Percentiles rank a stretch among this genome's conserved stretches.
Conservation (phyloP, 2,888 invertebrate genomes). For the Plusia festucae region DNA sequence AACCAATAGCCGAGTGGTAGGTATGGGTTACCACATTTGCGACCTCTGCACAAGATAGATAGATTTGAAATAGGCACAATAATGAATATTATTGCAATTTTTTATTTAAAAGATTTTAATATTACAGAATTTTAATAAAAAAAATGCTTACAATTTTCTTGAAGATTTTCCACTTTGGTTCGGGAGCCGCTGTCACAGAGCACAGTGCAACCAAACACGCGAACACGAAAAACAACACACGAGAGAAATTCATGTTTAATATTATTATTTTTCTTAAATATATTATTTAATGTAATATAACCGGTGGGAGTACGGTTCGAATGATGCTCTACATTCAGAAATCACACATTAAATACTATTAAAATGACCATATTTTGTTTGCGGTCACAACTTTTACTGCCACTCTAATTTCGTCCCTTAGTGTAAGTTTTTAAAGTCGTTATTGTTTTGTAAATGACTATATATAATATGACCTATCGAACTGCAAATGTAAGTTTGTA, state of each 20-base stretch:
- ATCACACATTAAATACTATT: not conserved
- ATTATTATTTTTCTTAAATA: slow-evolving; percentile 22
- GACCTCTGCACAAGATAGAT: too few relatives aligned
- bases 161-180: slow-evolving; percentile 72
- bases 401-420: not conserved
- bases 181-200: slow-evolving; percentile 68
- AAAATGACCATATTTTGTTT: not conserved
- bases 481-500: not conserved
- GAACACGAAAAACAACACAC: slow-evolving; percentile 69
- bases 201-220: slow-evolving; percentile 67
- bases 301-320: slow-evolving; percentile 12
- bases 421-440: not conserved
- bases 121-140: not conserved
- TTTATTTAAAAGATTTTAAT: too few relatives aligned
- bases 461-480: too few relatives aligned
- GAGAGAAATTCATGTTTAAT: slow-evolving; percentile 69
- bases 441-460: not conserved
- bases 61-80: too few relatives aligned
- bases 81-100: too few relatives aligned
- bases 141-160: slow-evolving; percentile 74
- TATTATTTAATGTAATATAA: slow-evolving; percentile 10
- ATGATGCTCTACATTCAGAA: slow-evolving; percentile 38
- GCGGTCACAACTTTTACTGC: not conserved
- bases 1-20: too few relatives aligned
- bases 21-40: too few relatives aligned